Evolutionary conservation across 1,140 invertebrate genomes (phyloP), one percentile per base, ranked within the genome.

Genomic region (Drosophila setifemur): DNA sequence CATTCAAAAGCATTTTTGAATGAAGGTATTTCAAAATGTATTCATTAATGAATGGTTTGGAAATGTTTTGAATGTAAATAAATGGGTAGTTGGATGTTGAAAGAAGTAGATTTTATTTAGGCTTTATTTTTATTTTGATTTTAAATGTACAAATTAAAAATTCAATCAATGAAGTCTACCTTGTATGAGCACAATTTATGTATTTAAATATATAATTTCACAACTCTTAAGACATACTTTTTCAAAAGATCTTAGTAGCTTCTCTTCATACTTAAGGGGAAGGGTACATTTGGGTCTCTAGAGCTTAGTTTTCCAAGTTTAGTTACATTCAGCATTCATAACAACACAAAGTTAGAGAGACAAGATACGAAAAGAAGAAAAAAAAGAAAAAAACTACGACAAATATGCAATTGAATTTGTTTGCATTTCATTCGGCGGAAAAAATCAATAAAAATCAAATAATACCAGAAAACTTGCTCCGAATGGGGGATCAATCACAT

Each of bases 371-470:
- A 45, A 28, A 49, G 58, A 40, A 47, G 44, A 26, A 40, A 8
- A 35, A 53, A 52, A 39, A 33, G 21, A 26, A 44, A 68, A 73
- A 82, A n/a, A n/a, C n/a, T n/a, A n/a, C 48, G 61, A 40, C 44
- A 81, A 78, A 70, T 72, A 71, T 86, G 60, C 79, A 83, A 74
- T 74, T 83, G 79, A 50, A 83, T 83, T 83, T 85, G 79, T 83
- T 83, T 83, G 81, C 79, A 83, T 79, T 79, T 75, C 75, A 79
- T 79, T 81, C 54, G 14, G 40, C 43, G 47, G 72, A 63, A 64
- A 64, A 63, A 19, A 64, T 83, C 79, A 83, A 83, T 83, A 83
- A 85, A 83, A 83, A 83, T 83, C 79, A 85, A 83, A 83, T 83
- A 85, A 83, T 83, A 75, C 79, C 29, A 74, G 69, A 83, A 83